Conservation (phyloP, 2,113 vertebrate species). For the Theropithecus gelada region DNA sequence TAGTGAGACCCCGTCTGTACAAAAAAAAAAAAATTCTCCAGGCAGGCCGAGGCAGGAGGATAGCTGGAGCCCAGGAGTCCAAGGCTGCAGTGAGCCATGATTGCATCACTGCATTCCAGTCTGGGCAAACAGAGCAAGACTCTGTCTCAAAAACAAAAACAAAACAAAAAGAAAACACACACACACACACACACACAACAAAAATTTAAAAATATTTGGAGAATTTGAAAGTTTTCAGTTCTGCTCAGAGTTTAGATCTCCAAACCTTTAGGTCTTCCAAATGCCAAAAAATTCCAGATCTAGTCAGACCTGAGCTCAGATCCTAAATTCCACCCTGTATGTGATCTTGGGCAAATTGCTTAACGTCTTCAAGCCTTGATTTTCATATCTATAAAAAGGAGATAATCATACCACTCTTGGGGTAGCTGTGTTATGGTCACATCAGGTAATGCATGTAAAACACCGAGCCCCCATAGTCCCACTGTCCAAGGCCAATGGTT, state of each 20-base stretch:
- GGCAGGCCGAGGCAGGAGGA: too few species aligned
- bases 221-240: neutral
- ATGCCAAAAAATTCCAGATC: neutral
- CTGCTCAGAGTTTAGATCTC: neutral
- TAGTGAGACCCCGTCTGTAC: too few species aligned
- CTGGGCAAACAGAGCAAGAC: too few species aligned
- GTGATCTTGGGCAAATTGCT: neutral
- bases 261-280: neutral
- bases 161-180: too few species aligned
- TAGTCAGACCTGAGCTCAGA: neutral
- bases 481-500: neutral
- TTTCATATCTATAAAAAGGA: conserved; percentile 21
- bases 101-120: too few species aligned
- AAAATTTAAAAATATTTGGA: neutral
- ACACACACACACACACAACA: too few species aligned
- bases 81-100: too few species aligned
- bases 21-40: too few species aligned
- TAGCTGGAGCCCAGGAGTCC: too few species aligned
- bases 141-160: too few species aligned
- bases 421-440: neutral
- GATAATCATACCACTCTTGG: neutral
- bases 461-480: too few species aligned
- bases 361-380: neutral
- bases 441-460: neutral
- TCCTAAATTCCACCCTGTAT: neutral